Evolutionary conservation across 2,797 vertebrate species (phyloP).

Genomic region (Danio kyathit): DNA sequence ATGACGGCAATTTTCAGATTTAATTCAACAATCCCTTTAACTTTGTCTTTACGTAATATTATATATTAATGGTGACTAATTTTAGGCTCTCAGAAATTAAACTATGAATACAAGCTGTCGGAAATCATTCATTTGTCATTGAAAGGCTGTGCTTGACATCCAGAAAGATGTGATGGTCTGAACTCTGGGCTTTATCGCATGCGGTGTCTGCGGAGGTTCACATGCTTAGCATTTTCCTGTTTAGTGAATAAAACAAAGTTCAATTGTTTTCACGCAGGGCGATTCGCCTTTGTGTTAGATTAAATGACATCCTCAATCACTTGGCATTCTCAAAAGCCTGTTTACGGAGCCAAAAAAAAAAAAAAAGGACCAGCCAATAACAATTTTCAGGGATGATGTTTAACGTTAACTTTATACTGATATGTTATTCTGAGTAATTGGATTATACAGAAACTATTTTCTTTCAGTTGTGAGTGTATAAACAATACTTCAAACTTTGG

Average conservation of each 20-base stretch:
- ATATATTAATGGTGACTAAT: not conserved
- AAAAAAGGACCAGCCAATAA: not conserved
- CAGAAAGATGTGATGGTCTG: slow-evolving; percentile 20
- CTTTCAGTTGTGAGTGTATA: not conserved
- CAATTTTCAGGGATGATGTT: not conserved
- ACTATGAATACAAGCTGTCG: not conserved
- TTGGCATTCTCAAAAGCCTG: slow-evolving; percentile 59
- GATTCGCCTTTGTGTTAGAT: slow-evolving; percentile 73
- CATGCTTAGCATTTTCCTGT: slow-evolving; percentile 71
- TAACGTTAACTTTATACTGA: not conserved
- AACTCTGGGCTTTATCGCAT: slow-evolving; percentile 48
- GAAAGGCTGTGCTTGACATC: not conserved
- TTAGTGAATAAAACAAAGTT: slow-evolving; percentile 68
- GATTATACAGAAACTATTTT: not conserved
- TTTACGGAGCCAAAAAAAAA: slow-evolving; percentile 60
- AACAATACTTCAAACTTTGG: not conserved
- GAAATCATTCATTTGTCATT: slow-evolving; percentile 26
- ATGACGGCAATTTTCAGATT: too few relatives aligned
- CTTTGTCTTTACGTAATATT: not conserved
- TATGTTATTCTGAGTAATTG: not conserved
- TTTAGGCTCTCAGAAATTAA: not conserved
- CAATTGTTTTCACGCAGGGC: slow-evolving; percentile 69
- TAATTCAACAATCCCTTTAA: not conserved
- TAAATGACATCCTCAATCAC: slow-evolving; percentile 73
- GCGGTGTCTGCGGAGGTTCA: slow-evolving; percentile 48